Conservation (phyloP, 2,113 vertebrate genomes). For the Prunella fulvescens region DNA sequence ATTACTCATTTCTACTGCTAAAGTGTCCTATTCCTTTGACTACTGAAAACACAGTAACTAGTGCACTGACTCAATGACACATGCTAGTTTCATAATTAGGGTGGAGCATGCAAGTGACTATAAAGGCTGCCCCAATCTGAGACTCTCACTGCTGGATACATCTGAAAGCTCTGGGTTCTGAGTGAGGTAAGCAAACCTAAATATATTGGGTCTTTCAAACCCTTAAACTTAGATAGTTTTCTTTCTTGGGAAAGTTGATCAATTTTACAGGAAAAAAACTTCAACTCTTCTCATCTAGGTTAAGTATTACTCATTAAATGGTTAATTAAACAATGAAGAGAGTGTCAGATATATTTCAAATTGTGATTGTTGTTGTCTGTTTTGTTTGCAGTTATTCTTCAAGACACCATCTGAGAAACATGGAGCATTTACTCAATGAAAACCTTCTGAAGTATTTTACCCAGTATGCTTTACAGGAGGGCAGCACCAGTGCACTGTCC, state of each 20-base stretch:
- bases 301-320: background rate
- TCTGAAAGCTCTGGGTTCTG: background rate
- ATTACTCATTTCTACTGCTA: background rate
- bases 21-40: background rate
- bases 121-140: conserved; percentile 20
- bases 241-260: background rate
- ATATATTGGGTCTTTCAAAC: background rate
- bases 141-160: conserved; percentile 6
- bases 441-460: conserved; percentile 62
- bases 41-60: background rate
- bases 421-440: conserved; percentile 34
- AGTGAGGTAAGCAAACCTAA: conserved; percentile 41
- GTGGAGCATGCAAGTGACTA: conserved; percentile 52
- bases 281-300: background rate
- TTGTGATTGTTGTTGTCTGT: background rate
- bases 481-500: conserved; percentile 42
- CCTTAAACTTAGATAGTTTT: background rate
- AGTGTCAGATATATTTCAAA: background rate
- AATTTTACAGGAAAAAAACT: background rate
- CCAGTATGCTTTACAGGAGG: conserved; percentile 56
- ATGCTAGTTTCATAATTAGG: conserved; percentile 49
- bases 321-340: background rate
- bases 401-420: conserved; percentile 8
- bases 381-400: conserved; percentile 19
- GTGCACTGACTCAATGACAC: conserved; percentile 41